Evolutionary conservation across 2,797 vertebrate genomes (phyloP).

Genomic region (Adelosebastes latens): DNA sequence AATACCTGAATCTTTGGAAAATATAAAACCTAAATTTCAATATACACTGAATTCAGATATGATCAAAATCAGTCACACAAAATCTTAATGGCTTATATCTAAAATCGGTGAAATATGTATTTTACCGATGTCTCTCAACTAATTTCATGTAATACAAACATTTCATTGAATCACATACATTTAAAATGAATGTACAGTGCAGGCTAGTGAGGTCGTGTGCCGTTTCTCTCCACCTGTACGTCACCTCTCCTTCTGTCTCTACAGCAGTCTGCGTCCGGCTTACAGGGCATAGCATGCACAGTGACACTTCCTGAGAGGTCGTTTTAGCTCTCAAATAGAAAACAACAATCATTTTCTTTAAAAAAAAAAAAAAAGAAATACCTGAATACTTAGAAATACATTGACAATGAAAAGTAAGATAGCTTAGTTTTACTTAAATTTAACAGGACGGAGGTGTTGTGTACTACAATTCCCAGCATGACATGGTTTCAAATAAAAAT

Average conservation of each 20-base stretch:
- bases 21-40: slow-evolving; percentile 68
- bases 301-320: slow-evolving; percentile 53
- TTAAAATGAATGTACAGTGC: slow-evolving; percentile 64
- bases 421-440: slow-evolving; percentile 62
- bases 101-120: slow-evolving; percentile 47
- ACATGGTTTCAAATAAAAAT: slow-evolving; percentile 16
- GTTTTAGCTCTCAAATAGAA: slow-evolving; percentile 56
- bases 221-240: slow-evolving; percentile 7
- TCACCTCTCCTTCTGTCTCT: slow-evolving; percentile 4
- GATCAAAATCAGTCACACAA: slow-evolving; percentile 41
- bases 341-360: slow-evolving; percentile 52
- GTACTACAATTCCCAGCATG: slow-evolving; percentile 25
- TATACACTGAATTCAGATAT: slow-evolving; percentile 64
- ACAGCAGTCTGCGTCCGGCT: slow-evolving; percentile 40
- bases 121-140: slow-evolving; percentile 2
- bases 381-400: slow-evolving; percentile 70
- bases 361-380: slow-evolving; percentile 29
- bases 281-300: slow-evolving; percentile 41
- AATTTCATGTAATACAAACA: slow-evolving; percentile 54
- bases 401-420: slow-evolving; percentile 50
- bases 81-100: slow-evolving; percentile 32
- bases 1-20: slow-evolving; percentile 58
- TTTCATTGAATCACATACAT: slow-evolving; percentile 55
- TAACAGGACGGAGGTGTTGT: slow-evolving; percentile 30
- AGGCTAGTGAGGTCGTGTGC: slow-evolving; percentile 44